These are phyloP conservation scores for Phytoseiulus persimilis DNA, from an alignment of 2,888 invertebrate species.

Conservation along the genomic window DNA sequence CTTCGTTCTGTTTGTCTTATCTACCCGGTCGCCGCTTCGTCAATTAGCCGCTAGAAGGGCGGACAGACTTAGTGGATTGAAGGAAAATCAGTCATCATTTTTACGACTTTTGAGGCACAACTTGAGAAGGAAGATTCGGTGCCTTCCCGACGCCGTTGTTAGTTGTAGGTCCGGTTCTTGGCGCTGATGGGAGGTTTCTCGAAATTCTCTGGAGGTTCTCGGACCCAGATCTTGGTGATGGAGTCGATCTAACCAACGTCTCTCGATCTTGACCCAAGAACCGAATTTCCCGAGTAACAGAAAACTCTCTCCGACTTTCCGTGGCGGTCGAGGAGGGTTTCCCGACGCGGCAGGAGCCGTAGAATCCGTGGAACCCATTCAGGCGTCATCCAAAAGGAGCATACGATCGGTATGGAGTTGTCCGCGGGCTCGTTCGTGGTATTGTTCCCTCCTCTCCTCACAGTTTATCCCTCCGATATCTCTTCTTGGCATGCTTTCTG, in stretches of 20 bases:
- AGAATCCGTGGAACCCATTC: neutral
- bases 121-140: neutral
- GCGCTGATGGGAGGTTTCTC: neutral
- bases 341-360: too few species aligned
- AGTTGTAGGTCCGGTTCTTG: neutral
- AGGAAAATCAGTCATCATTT: neutral
- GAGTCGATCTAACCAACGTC: too few species aligned
- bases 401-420: neutral
- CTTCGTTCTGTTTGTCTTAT: conserved; percentile 5
- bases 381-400: neutral
- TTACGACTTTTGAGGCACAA: neutral
- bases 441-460: neutral
- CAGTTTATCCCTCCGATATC: neutral
- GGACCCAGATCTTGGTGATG: neutral
- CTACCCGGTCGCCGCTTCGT: neutral
- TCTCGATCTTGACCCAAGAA: too few species aligned
- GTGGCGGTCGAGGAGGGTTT: too few species aligned
- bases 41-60: neutral
- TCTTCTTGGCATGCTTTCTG: neutral
- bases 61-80: neutral
- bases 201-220: neutral
- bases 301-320: too few species aligned
- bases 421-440: neutral
- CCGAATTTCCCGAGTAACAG: too few species aligned
- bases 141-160: neutral